A percentile compares a stretch with the other conserved stretches of the same genome.
Conservation (phyloP, 2,113 vertebrate genomes). For the Antigone vipio region DNA sequence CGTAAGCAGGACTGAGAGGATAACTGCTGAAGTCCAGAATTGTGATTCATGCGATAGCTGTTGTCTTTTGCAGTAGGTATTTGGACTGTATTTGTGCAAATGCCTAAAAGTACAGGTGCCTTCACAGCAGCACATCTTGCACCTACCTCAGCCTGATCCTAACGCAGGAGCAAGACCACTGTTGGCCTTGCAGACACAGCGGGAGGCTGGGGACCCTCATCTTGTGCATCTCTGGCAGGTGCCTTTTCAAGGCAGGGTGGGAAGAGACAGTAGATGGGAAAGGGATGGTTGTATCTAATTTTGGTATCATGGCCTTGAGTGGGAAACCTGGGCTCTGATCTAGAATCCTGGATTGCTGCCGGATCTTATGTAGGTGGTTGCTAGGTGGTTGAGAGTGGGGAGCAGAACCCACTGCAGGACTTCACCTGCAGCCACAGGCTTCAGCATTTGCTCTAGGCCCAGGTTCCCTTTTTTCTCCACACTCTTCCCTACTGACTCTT, state of each 20-base stretch:
- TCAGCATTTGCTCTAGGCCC: not conserved
- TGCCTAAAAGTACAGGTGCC: not conserved
- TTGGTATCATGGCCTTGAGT: not conserved
- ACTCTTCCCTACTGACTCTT: not conserved
- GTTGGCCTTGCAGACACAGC: not conserved
- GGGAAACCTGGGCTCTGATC: not conserved
- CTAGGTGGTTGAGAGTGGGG: not conserved
- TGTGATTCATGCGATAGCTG: not conserved
- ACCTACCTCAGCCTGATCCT: not conserved
- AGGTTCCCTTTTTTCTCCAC: not conserved
- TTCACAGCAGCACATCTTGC: not conserved
- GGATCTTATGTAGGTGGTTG: not conserved
- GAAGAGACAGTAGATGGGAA: not conserved
- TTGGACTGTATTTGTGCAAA: not conserved
- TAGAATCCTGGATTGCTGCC: not conserved
- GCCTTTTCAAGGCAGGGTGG: not conserved
- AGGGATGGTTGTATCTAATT: not conserved
- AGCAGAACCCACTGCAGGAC: not conserved
- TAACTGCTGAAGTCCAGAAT: not conserved
- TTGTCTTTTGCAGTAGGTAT: not conserved
- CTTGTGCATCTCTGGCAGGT: fast-evolving
- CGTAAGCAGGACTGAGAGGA: not conserved
- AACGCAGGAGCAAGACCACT: not conserved
- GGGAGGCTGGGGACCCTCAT: not conserved
- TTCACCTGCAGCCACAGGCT: not conserved